Conservation (phyloP, 2,888 invertebrate genomes). For the Dynastes hyllus region DNA sequence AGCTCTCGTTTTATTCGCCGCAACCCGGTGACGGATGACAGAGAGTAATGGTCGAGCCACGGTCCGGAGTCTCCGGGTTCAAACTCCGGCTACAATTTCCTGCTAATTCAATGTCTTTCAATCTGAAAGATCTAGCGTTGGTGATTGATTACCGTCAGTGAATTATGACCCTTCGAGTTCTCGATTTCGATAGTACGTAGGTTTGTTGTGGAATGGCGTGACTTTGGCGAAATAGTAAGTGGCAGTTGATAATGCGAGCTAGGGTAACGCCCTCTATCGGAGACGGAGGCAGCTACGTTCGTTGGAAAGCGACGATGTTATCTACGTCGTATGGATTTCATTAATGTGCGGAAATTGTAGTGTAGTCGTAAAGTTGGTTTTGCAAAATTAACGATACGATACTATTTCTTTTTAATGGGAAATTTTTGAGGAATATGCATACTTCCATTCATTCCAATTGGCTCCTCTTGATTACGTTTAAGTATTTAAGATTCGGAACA, state of each 20-base stretch:
- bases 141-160: constrained; percentile 68
- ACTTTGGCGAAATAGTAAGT: not conserved
- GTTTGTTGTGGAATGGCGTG: not conserved
- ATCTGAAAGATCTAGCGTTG: constrained; percentile 67
- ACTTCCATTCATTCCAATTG: too few species aligned
- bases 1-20: constrained; percentile 30
- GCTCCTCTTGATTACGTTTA: too few species aligned
- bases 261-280: constrained; percentile 35
- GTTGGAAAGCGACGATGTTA: constrained; percentile 2
- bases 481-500: too few species aligned
- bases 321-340: constrained; percentile 28
- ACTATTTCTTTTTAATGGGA: too few species aligned
- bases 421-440: too few species aligned
- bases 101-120: constrained; percentile 74
- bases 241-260: constrained; percentile 24
- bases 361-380: constrained; percentile 7
- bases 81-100: constrained; percentile 70
- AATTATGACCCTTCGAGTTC: constrained; percentile 26
- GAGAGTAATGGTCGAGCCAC: constrained; percentile 66
- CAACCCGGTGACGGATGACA: constrained; percentile 62
- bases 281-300: constrained; percentile 1
- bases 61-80: constrained; percentile 61
- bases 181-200: not conserved
- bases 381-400: too few species aligned
- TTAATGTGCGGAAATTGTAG: constrained; percentile 45